Evolutionary conservation across 2,797 vertebrate species (phyloP).

Genomic region (Rhinella marina): DNA sequence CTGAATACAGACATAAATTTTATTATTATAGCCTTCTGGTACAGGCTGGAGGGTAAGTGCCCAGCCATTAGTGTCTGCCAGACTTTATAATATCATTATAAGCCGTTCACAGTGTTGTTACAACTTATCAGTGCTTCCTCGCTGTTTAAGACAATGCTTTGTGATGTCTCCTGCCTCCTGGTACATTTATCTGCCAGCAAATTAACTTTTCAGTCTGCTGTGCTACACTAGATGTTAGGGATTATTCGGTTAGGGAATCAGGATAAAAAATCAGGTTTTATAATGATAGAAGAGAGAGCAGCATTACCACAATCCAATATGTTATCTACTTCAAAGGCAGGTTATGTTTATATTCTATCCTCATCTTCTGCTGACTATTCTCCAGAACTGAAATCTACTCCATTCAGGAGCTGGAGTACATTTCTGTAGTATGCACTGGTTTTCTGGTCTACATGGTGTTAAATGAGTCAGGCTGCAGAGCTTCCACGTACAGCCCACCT

Average conservation of each 20-base stretch:
- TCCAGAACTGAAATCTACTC: too few relatives aligned
- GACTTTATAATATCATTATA: constrained; percentile 15
- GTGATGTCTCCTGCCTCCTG: not conserved
- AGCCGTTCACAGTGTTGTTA: not conserved
- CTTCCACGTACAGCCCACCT: too few relatives aligned
- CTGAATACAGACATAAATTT: not conserved
- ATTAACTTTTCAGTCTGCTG: not conserved
- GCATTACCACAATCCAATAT: not conserved
- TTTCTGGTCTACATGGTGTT: too few relatives aligned
- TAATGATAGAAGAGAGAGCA: not conserved
- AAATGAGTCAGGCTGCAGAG: too few relatives aligned
- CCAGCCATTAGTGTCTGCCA: not conserved
- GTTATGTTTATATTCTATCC: too few relatives aligned
- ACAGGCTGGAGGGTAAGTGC: not conserved
- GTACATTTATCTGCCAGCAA: constrained; percentile 19
- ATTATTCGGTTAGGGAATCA: not conserved
- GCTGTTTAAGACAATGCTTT: not conserved
- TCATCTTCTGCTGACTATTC: too few relatives aligned
- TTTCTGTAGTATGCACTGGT: too few relatives aligned
- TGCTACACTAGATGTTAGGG: not conserved
- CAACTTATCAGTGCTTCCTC: constrained; percentile 18
- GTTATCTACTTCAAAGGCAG: not conserved
- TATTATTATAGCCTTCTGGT: not conserved
- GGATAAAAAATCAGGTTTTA: not conserved
- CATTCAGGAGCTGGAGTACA: too few relatives aligned